phyloP scores from a whole-genome alignment of 2,797 vertebrate species.

The Danionella dracula region DNA sequence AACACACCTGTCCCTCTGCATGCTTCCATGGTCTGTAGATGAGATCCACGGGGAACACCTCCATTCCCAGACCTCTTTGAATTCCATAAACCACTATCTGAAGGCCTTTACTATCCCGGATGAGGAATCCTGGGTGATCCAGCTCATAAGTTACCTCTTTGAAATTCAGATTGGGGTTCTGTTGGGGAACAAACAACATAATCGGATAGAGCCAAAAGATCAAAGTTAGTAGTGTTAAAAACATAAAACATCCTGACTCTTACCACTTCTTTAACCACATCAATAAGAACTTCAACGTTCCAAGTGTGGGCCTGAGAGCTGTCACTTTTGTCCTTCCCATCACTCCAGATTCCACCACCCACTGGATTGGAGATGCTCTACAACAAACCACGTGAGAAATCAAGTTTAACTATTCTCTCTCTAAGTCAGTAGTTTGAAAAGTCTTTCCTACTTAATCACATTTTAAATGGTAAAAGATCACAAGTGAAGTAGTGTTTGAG shows the following conservation, averaged over 20 bases:
- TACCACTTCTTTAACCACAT: slow-evolving; percentile 96
- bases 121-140: slow-evolving; percentile 92
- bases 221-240: neutral
- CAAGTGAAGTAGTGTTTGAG: no score
- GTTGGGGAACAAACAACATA: slow-evolving; percentile 18
- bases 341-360: slow-evolving; percentile 98
- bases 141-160: slow-evolving; percentile 98
- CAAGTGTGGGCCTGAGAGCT: slow-evolving; percentile 91
- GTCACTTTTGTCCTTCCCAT: slow-evolving; percentile 98
- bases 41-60: slow-evolving; percentile 95
- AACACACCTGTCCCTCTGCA: slow-evolving; percentile 90
- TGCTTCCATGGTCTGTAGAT: slow-evolving; percentile 98
- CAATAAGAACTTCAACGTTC: slow-evolving; percentile 98
- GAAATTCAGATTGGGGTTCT: slow-evolving; percentile 97
- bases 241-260: slow-evolving; percentile 49
- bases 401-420: no score
- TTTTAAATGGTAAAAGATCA: neutral
- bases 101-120: slow-evolving; percentile 96
- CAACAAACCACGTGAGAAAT: slow-evolving; percentile 23
- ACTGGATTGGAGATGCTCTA: slow-evolving; percentile 90
- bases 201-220: no score
- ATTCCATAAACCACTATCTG: slow-evolving; percentile 95
- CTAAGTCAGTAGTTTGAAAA: no score
- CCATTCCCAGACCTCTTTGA: slow-evolving; percentile 91
- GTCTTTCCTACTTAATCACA: neutral